A percentile compares a stretch with the other conserved stretches of the same genome.
phyloP scores from a whole-genome alignment of 2,797 vertebrate species.

The Myotis daubentonii region DNA sequence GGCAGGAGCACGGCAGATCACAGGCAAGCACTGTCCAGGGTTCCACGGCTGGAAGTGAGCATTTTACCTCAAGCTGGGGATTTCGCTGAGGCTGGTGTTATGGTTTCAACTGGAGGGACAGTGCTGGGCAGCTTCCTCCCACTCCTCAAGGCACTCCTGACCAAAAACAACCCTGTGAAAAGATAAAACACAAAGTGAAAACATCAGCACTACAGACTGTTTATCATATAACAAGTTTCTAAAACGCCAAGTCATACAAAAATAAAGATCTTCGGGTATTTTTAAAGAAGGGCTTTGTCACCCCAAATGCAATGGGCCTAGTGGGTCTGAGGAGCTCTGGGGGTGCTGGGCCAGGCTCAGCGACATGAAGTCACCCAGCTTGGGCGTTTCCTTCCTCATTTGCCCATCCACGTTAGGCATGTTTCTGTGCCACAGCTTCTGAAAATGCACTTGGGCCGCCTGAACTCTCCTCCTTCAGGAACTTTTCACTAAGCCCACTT shows the following conservation, averaged over 20 bases:
- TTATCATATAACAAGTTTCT: background rate
- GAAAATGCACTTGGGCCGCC: no score
- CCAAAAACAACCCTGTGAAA: background rate
- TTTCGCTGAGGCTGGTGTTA: background rate
- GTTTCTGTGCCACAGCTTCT: background rate
- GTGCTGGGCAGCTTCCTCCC: background rate
- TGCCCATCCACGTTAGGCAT: background rate
- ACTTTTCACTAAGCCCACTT: background rate
- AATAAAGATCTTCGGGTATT: background rate
- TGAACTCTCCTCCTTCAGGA: accelerated
- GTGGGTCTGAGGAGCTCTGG: background rate
- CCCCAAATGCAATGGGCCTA: no score
- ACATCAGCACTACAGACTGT: background rate
- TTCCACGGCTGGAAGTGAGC: background rate
- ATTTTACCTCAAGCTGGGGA: background rate
- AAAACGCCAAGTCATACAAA: background rate
- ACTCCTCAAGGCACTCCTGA: background rate
- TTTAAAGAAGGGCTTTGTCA: background rate
- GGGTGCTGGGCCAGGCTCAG: background rate
- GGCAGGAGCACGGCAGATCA: background rate
- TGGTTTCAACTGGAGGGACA: background rate
- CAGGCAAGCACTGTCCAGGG: background rate
- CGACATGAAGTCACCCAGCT: background rate
- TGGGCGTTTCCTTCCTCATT: accelerated
- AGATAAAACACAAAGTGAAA: background rate